phyloP scores from a whole-genome alignment of 2,113 vertebrate genomes.

The Leptobrachium leishanense region DNA sequence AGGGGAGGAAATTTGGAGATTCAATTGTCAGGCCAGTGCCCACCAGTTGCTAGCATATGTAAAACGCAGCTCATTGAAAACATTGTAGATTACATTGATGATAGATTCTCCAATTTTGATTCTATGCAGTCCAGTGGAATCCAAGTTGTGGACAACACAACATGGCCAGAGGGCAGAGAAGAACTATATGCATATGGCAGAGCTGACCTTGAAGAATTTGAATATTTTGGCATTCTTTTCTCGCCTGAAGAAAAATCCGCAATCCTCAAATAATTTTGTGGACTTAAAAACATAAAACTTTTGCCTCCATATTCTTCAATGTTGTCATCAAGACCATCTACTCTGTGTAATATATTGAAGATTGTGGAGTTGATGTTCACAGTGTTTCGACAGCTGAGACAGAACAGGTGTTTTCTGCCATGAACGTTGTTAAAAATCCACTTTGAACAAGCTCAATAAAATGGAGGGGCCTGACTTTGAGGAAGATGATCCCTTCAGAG shows the following conservation, averaged over 20 bases:
- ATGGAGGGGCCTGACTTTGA: constrained; percentile 4
- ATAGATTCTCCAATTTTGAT: background rate
- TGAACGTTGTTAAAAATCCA: constrained; percentile 1
- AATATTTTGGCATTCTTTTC: background rate
- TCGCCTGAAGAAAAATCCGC: background rate
- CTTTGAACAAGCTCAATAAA: background rate
- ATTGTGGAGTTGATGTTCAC: background rate
- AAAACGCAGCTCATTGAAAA: background rate
- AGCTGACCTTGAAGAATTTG: too few relatives aligned
- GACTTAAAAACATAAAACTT: background rate
- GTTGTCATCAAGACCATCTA: constrained; percentile 9
- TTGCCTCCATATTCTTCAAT: background rate
- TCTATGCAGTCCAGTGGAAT: background rate
- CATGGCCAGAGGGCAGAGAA: too few relatives aligned
- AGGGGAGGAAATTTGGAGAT: constrained; percentile 9
- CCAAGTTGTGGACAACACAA: too few relatives aligned
- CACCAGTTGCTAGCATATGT: constrained; percentile 51
- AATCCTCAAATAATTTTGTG: background rate
- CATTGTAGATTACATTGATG: background rate
- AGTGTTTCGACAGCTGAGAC: background rate
- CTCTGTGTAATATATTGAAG: background rate
- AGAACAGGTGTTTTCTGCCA: constrained; percentile 1
- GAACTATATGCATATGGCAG: too few relatives aligned
- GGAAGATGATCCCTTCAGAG: background rate
- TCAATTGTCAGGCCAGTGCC: constrained; percentile 57